A percentile compares a stretch with the other conserved stretches of the same genome.
phyloP scores from a whole-genome alignment of 2,888 invertebrate genomes.

The Euzophera pinguis region DNA sequence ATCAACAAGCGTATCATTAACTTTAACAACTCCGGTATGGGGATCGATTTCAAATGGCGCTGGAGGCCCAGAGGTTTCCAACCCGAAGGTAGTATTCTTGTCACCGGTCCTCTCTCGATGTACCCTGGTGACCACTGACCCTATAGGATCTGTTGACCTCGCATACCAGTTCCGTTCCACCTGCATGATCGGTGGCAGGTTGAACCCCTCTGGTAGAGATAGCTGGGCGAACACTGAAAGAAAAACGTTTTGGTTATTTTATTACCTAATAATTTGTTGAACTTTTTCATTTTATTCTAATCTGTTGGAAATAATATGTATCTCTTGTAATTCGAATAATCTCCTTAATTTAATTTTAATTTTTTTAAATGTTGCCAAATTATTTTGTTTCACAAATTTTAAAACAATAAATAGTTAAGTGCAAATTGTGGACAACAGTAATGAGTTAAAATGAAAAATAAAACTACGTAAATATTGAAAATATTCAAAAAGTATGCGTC shows the following conservation, averaged over 20 bases:
- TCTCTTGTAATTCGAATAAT: no score
- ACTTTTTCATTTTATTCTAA: no score
- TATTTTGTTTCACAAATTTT: no score
- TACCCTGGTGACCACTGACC: constrained; percentile 84
- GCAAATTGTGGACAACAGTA: no score
- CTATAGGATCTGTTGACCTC: constrained; percentile 85
- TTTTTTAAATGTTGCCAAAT: no score
- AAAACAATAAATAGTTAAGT: no score
- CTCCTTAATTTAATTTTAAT: no score
- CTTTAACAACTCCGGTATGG: constrained; percentile 86
- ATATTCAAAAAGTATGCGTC: no score
- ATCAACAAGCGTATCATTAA: constrained; percentile 88
- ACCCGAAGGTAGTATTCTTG: constrained; percentile 82
- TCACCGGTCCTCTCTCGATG: constrained; percentile 83
- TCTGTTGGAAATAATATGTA: no score
- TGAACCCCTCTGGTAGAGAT: constrained; percentile 49
- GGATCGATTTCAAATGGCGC: constrained; percentile 89
- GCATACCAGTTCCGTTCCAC: constrained; percentile 88
- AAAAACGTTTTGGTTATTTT: neutral
- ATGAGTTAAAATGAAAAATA: no score
- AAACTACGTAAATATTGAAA: no score
- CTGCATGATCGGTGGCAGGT: constrained; percentile 84
- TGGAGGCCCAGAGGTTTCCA: constrained; percentile 81
- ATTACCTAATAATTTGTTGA: no score
- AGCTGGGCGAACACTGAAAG: constrained; percentile 67